A percentile compares a stretch with the other conserved stretches of the same genome.
Evolutionary conservation across 2,797 vertebrate genomes (phyloP).

Genomic region (Eutrigla gurnardus): DNA sequence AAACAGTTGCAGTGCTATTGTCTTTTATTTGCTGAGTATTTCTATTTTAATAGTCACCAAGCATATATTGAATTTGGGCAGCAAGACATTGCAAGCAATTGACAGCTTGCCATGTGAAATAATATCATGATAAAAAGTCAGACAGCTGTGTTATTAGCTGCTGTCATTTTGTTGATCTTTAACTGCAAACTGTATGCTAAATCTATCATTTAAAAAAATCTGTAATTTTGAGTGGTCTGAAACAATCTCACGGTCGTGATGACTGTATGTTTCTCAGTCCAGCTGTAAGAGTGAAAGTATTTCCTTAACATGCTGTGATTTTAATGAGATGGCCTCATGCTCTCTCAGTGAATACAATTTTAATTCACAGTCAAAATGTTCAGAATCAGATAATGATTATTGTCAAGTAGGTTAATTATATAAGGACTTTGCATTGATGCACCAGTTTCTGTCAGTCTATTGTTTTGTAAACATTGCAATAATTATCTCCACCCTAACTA

Average conservation of each 20-base stretch:
- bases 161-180: neutral
- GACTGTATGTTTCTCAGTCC: neutral
- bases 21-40: too few relatives aligned
- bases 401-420: neutral
- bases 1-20: too few relatives aligned
- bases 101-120: neutral
- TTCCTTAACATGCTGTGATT: neutral
- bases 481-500: neutral
- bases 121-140: neutral
- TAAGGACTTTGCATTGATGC: neutral
- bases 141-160: neutral
- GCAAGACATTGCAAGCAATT: too few relatives aligned
- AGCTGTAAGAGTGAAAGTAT: neutral
- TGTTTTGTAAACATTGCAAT: neutral
- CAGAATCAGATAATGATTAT: neutral
- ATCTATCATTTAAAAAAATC: neutral
- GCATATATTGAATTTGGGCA: too few relatives aligned
- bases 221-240: neutral
- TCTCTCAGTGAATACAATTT: neutral
- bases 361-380: neutral
- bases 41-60: too few relatives aligned
- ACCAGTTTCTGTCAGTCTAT: neutral
- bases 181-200: neutral
- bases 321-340: neutral
- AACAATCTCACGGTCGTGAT: neutral